phyloP scores from a whole-genome alignment of 2,888 invertebrate genomes.

The Lomographa bimaculata region DNA sequence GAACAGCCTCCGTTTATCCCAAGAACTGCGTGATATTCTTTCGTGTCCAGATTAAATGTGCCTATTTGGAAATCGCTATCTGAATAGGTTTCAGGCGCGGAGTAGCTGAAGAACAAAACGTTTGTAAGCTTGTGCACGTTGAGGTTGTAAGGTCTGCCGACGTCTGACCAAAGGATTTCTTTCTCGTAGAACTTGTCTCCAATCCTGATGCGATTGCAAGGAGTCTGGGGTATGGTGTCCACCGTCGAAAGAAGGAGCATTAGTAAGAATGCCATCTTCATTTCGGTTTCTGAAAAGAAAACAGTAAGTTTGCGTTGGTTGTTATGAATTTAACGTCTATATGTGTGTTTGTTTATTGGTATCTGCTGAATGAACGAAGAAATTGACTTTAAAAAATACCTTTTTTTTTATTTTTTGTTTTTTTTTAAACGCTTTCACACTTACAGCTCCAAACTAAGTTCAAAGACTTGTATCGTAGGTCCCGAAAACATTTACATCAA shows the following conservation, averaged over 20 bases:
- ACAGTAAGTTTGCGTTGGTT: too few species aligned
- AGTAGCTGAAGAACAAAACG: constrained; percentile 57
- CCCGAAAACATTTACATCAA: too few species aligned
- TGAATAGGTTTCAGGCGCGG: constrained; percentile 49
- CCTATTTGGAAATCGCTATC: constrained; percentile 62
- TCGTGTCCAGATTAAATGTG: constrained; percentile 47
- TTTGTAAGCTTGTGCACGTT: constrained; percentile 54
- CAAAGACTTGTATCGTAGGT: too few species aligned
- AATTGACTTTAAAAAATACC: too few species aligned
- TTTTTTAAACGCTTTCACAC: too few species aligned
- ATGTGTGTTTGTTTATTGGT: too few species aligned
- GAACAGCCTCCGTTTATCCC: constrained; percentile 63
- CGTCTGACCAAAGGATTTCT: constrained; percentile 46
- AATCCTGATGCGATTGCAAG: constrained; percentile 52
- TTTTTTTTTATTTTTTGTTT: too few species aligned
- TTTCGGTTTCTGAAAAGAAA: too few species aligned
- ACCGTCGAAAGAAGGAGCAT: constrained; percentile 25
- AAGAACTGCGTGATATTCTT: constrained; percentile 48
- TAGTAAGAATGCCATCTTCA: constrained; percentile 26
- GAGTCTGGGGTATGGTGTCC: constrained; percentile 30
- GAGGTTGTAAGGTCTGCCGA: constrained; percentile 55
- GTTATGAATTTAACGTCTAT: too few species aligned
- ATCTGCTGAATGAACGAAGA: too few species aligned
- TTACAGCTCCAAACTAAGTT: too few species aligned
- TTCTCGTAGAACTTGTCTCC: constrained; percentile 53